These are phyloP conservation scores for Syngnathus scovelli DNA, from an alignment of 2,113 vertebrate genomes.

Conservation along the genomic window DNA sequence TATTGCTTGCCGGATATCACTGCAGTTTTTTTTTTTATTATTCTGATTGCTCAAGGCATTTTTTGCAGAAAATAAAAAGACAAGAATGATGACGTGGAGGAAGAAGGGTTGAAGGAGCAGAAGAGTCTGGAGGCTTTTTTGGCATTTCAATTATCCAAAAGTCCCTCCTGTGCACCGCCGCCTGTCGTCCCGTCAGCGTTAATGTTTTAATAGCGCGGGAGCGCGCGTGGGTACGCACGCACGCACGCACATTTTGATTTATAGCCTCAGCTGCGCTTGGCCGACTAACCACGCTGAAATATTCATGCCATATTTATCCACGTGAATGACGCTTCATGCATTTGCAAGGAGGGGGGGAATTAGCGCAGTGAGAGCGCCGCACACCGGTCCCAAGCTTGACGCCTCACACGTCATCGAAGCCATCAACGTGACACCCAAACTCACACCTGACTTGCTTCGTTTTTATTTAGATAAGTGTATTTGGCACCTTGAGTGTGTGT, in stretches of 20 bases:
- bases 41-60: too few species aligned
- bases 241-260: slow-evolving; percentile 38
- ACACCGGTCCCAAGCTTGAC: slow-evolving; percentile 16
- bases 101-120: slow-evolving; percentile 22
- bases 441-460: background rate
- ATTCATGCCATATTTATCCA: slow-evolving; percentile 37
- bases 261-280: slow-evolving; percentile 30
- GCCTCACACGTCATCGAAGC: slow-evolving; percentile 26
- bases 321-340: slow-evolving; percentile 38
- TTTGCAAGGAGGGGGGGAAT: slow-evolving; percentile 46
- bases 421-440: slow-evolving; percentile 2
- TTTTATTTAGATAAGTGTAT: background rate
- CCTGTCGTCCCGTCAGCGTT: slow-evolving; percentile 31
- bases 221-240: slow-evolving; percentile 9
- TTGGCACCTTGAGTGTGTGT: background rate
- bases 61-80: too few species aligned
- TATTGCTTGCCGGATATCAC: too few species aligned
- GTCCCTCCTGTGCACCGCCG: slow-evolving; percentile 17
- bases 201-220: slow-evolving; percentile 55
- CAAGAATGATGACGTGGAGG: too few species aligned
- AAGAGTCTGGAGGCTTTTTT: slow-evolving; percentile 45
- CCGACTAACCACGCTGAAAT: slow-evolving; percentile 41
- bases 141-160: slow-evolving; percentile 58
- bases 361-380: slow-evolving; percentile 8
- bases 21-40: too few species aligned